Evolutionary conservation across 1,140 invertebrate genomes (phyloP).

Genomic region (Drosophila cardini): DNA sequence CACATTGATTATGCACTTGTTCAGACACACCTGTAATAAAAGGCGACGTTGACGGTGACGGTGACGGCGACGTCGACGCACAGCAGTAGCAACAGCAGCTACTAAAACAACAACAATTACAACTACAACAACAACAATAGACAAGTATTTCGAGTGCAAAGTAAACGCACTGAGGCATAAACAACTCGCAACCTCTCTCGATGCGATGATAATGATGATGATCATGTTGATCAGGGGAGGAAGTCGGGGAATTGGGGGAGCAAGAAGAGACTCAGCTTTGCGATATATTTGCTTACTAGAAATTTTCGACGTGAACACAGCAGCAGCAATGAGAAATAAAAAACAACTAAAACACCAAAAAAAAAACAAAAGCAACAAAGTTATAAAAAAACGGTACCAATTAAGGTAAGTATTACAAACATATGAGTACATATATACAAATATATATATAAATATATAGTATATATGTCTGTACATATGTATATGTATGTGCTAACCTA

Average conservation of each 20-base stretch:
- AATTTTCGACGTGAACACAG: conserved; percentile 57
- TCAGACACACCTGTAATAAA: conserved; percentile 70
- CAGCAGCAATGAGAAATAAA: conserved; percentile 31
- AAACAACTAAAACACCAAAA: conserved; percentile 1
- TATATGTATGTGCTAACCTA: not conserved
- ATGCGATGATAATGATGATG: not conserved
- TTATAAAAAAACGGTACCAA: conserved; percentile 36
- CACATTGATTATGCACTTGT: conserved; percentile 69
- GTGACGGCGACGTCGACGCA: conserved; percentile 10
- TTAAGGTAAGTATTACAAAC: conserved; percentile 33
- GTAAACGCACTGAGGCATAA: conserved; percentile 67
- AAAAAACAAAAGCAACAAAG: conserved; percentile 6
- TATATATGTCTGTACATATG: conserved; percentile 5
- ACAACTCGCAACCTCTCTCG: conserved; percentile 15
- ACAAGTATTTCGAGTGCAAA: conserved; percentile 58
- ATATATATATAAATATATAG: conserved; percentile 16
- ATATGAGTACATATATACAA: conserved; percentile 14
- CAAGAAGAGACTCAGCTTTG: conserved; percentile 3
- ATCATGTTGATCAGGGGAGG: no score
- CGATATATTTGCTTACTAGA: conserved; percentile 74
- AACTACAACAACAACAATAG: conserved; percentile 49
- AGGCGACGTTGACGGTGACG: conserved; percentile 29
- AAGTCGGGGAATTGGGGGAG: not conserved
- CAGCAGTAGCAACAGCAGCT: conserved; percentile 23
- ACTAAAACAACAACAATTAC: conserved; percentile 43